These are phyloP conservation scores for Drosophila lowei DNA, from an alignment of 1,140 invertebrate genomes.

Conservation along the genomic window DNA sequence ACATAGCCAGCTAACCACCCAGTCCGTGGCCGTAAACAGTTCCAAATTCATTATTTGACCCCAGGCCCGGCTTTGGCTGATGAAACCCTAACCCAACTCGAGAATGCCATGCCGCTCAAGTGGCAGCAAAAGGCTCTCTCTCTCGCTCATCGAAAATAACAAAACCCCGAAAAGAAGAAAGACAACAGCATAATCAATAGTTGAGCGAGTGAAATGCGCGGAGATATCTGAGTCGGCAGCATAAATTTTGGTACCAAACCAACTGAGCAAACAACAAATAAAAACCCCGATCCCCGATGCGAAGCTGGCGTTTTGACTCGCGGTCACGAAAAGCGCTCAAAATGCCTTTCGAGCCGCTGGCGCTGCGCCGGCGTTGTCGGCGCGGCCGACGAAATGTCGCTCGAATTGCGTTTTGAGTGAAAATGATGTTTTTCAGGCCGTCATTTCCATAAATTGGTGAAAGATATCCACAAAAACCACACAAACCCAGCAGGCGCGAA, in stretches of 20 bases:
- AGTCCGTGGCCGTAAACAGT: constrained; percentile 6
- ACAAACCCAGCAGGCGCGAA: constrained; percentile 61
- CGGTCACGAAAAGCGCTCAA: constrained; percentile 50
- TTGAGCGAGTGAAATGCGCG: constrained; percentile 46
- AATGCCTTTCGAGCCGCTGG: constrained; percentile 64
- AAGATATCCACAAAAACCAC: constrained; percentile 74
- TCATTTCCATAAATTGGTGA: constrained; percentile 80
- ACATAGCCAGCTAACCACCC: constrained; percentile 18
- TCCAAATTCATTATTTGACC: constrained; percentile 54
- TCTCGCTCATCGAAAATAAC: constrained; percentile 63
- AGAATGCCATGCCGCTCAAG: too few relatives aligned
- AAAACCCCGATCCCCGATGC: constrained; percentile 1
- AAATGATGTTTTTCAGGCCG: constrained; percentile 62
- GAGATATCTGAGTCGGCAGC: constrained; percentile 47
- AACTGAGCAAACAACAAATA: constrained; percentile 60
- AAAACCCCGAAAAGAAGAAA: constrained; percentile 17
- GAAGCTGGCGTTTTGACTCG: constrained; percentile 22
- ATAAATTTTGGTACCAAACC: constrained; percentile 59
- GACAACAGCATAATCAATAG: constrained; percentile 62
- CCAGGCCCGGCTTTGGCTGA: constrained; percentile 21
- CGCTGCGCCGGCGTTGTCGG: constrained; percentile 24
- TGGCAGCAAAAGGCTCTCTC: not conserved
- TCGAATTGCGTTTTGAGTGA: constrained; percentile 77
- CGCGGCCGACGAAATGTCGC: constrained; percentile 25
- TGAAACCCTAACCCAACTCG: too few relatives aligned